Evolutionary conservation across 2,113 vertebrate species (phyloP).

Genomic region (Heptranchias perlo): DNA sequence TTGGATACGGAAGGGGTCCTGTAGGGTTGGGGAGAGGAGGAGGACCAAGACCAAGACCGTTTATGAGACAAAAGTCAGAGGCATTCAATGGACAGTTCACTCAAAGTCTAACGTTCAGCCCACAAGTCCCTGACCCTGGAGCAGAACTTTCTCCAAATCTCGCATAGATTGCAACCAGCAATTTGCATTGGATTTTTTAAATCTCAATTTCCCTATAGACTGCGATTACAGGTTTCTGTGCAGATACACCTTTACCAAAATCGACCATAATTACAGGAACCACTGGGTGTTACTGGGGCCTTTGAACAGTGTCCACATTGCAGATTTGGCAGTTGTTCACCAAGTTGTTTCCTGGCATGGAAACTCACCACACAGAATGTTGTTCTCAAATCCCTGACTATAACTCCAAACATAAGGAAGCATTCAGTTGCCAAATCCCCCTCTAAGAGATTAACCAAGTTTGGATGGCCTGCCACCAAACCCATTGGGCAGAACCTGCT

Average conservation of each 20-base stretch:
- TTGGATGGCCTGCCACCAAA: too few relatives aligned
- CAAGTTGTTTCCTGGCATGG: neutral
- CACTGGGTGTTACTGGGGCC: neutral
- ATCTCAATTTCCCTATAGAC: neutral
- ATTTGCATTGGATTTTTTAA: neutral
- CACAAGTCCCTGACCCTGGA: neutral
- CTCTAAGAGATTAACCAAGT: too few relatives aligned
- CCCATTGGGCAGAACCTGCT: too few relatives aligned
- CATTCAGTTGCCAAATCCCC: too few relatives aligned
- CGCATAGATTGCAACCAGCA: neutral
- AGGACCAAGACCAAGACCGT: neutral
- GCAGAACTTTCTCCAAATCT: neutral
- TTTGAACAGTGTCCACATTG: neutral
- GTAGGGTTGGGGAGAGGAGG: neutral
- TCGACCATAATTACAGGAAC: neutral
- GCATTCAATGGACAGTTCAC: neutral
- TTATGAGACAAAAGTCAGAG: neutral
- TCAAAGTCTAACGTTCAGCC: neutral
- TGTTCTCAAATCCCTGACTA: neutral
- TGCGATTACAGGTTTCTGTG: too few relatives aligned
- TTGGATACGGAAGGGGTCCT: neutral
- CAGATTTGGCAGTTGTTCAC: neutral
- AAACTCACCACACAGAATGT: neutral
- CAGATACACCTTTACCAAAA: neutral
- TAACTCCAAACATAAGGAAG: too few relatives aligned